These are phyloP conservation scores for Lamprotornis superbus DNA, from an alignment of 2,113 vertebrate genomes.

Conservation along the genomic window DNA sequence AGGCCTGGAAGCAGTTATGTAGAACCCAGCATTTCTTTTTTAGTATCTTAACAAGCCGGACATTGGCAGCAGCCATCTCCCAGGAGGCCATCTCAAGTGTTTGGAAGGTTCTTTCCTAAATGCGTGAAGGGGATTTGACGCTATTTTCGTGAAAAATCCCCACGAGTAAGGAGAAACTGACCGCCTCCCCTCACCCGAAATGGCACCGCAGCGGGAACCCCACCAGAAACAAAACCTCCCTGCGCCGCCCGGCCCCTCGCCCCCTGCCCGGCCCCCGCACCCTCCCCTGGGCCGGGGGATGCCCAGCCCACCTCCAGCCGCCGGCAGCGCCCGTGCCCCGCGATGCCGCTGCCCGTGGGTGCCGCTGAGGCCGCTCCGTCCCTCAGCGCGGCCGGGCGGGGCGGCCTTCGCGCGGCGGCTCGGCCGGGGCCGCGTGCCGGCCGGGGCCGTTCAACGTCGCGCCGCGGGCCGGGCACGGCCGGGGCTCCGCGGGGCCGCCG, in stretches of 20 bases:
- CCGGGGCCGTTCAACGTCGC: not conserved
- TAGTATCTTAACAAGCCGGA: not conserved
- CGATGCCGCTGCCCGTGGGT: not conserved
- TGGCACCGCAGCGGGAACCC: fast-evolving
- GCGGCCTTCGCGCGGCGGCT: too few relatives aligned
- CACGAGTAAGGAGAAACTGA: not conserved
- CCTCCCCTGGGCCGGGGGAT: not conserved
- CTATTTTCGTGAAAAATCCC: not conserved
- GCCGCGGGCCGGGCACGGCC: too few relatives aligned
- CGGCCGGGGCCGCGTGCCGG: not conserved
- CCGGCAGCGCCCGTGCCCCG: not conserved
- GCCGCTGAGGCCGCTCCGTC: not conserved
- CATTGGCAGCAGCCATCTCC: not conserved
- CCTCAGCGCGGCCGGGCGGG: not conserved
- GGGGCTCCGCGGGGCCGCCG: not conserved
- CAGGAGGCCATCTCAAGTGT: fast-evolving
- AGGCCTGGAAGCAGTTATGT: not conserved
- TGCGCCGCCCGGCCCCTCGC: not conserved
- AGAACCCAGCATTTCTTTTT: not conserved
- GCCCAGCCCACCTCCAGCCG: not conserved
- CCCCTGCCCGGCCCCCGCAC: not conserved
- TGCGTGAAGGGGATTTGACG: not conserved
- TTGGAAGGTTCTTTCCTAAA: not conserved
- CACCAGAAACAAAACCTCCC: fast-evolving
- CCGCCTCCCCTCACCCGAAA: fast-evolving